Evolutionary conservation across 2,113 vertebrate species (phyloP), one percentile per base, ranked within the genome.

Genomic region (Pampusana beccarii): DNA sequence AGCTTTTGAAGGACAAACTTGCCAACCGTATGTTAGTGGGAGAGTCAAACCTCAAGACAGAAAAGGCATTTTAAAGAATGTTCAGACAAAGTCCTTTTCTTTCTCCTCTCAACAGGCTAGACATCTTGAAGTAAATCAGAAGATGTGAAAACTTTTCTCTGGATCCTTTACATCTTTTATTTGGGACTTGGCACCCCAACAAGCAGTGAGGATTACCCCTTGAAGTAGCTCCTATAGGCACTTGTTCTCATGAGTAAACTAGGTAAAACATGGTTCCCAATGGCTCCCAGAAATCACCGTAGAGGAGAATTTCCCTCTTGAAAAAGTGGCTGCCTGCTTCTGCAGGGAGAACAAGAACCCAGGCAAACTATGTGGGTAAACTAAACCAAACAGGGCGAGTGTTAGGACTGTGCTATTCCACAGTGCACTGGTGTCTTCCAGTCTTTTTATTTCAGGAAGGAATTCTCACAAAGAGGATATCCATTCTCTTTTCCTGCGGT

Each of bases 61-160:
- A 48, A 67, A 80, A 62, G 10, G 40, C 0, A 19, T 61, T 50
- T 80, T 69, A 58, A 82, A 79, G 18, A 11, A 29, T 26, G 11
- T 61, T 85, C 74, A 81, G 36, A 72, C 29, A 62, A 58, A 10
- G 25, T 48, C 10, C 10, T 87, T 83, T 90, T 20, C 34, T 86
- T 73, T 54, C 44, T 5, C 4, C 28, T 42, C 10, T 29, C 74
- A 56, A 17, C 12, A 75, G 29, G 11, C 33, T 72, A 36, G n/a
- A 92, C 79, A 16, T 53, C 44, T 61, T 85, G n/a, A 87, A 74
- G 51, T 67, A 74, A 58, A 84, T 79, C 60, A 60, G 40, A 80
- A n/a, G 17, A 51, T 5, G 31, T 51, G 38, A 87, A 91, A 79
- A 57, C 10, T 90, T 28, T 91, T 46, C 25, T 69, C 54, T 62